phyloP scores from a whole-genome alignment of 2,113 vertebrate species.

The Atherinomorus stipes region DNA sequence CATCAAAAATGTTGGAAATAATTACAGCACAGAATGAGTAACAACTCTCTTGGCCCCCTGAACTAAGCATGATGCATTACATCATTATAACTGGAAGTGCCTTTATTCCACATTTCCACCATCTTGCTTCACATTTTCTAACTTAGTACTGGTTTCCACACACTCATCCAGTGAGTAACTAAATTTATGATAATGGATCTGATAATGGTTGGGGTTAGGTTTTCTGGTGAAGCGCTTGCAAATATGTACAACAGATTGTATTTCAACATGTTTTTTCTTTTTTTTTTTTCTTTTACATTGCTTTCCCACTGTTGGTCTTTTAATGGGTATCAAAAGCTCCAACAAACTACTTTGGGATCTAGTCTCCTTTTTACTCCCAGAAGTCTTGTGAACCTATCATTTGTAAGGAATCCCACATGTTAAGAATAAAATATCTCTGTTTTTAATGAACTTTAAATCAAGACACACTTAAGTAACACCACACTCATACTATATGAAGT shows the following conservation, averaged over 20 bases:
- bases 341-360: slow-evolving; percentile 5
- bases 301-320: slow-evolving; percentile 12
- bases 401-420: background rate
- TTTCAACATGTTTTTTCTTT: background rate
- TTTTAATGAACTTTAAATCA: too few relatives aligned
- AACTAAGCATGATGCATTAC: slow-evolving; percentile 41
- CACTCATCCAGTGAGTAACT: slow-evolving; percentile 34
- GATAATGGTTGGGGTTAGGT: background rate
- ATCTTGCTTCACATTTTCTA: slow-evolving; percentile 45
- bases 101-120: slow-evolving; percentile 51
- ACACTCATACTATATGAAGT: too few relatives aligned
- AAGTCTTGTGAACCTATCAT: background rate
- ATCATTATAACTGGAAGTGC: slow-evolving; percentile 32
- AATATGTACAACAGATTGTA: background rate
- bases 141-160: slow-evolving; percentile 46
- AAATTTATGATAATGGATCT: background rate
- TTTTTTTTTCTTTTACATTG: background rate
- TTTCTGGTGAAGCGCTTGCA: slow-evolving; percentile 18
- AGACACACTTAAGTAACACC: too few relatives aligned
- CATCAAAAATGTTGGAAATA: slow-evolving; percentile 53
- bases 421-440: too few relatives aligned
- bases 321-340: background rate
- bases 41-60: slow-evolving; percentile 17
- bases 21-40: slow-evolving; percentile 48
- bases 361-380: slow-evolving; percentile 1